A percentile compares a stretch with the other conserved stretches of the same genome.
phyloP scores from a whole-genome alignment of 2,888 invertebrate genomes.

The Aspidiotus destructor region DNA sequence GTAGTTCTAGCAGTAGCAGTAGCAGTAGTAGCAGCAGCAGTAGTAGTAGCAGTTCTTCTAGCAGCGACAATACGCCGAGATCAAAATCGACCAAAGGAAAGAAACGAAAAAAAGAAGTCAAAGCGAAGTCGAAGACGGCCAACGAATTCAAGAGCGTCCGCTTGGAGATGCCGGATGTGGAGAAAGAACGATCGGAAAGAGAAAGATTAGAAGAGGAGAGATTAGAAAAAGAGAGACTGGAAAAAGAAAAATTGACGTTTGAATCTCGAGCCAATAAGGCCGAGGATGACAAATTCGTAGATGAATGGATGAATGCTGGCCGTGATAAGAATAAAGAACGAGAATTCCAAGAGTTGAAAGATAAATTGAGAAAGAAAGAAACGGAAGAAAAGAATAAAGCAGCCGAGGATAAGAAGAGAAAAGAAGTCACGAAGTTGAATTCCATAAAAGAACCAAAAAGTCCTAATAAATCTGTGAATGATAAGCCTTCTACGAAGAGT shows the following conservation, averaged over 20 bases:
- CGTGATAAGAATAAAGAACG: conserved; percentile 10
- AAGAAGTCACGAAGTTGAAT: not conserved
- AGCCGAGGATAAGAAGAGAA: conserved; percentile 7
- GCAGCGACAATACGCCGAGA: not conserved
- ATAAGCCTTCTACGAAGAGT: too few relatives aligned
- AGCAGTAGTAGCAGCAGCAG: conserved; percentile 12
- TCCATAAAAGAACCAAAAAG: conserved; percentile 5
- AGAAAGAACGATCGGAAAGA: not conserved
- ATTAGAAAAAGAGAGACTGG: not conserved
- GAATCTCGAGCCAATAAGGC: not conserved
- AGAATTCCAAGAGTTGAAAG: conserved; percentile 27
- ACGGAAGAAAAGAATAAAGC: not conserved
- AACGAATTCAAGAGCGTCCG: conserved; percentile 38
- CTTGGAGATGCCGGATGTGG: not conserved
- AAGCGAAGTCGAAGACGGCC: conserved; percentile 40
- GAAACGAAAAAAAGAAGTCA: conserved; percentile 29
- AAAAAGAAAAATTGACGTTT: conserved; percentile 1
- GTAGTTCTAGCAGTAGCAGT: conserved; percentile 6
- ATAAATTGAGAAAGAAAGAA: conserved; percentile 17
- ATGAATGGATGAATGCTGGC: conserved; percentile 20
- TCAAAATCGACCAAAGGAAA: conserved; percentile 1
- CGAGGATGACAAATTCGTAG: conserved; percentile 23
- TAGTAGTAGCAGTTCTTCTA: not conserved
- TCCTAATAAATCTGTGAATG: not conserved
- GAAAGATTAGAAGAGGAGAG: not conserved